A percentile compares a stretch with the other conserved stretches of the same genome.
Conservation (phyloP, 2,888 invertebrate genomes). For the Metacarcinus magister region DNA sequence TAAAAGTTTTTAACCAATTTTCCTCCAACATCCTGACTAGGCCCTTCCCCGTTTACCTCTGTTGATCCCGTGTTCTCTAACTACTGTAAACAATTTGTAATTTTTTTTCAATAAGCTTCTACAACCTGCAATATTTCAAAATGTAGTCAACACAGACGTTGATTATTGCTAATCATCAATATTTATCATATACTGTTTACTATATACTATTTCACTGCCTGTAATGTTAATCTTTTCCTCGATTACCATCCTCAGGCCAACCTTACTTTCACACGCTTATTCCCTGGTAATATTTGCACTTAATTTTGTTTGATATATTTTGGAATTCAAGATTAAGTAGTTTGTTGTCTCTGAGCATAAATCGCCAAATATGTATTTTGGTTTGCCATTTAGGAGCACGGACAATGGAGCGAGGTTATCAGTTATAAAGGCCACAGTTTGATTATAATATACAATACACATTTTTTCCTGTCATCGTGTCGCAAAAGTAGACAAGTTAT, state of each 20-base stretch:
- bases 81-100: conserved; percentile 6
- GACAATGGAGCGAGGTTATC: neutral
- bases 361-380: neutral
- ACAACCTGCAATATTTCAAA: neutral
- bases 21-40: neutral
- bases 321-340: neutral
- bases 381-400: neutral
- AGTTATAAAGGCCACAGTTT: too few species aligned
- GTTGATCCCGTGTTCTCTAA: neutral
- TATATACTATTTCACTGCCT: neutral
- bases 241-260: neutral
- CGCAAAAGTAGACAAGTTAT: too few species aligned
- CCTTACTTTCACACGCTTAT: neutral
- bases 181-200: neutral
- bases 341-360: neutral
- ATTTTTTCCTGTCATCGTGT: too few species aligned
- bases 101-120: neutral
- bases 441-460: too few species aligned
- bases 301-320: neutral
- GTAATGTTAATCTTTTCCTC: neutral
- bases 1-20: neutral
- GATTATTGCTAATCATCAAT: neutral
- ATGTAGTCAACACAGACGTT: neutral
- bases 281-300: neutral
- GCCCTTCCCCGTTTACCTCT: neutral